Evolutionary conservation across 2,797 vertebrate species (phyloP).

Genomic region (Pangasius larnaudii): DNA sequence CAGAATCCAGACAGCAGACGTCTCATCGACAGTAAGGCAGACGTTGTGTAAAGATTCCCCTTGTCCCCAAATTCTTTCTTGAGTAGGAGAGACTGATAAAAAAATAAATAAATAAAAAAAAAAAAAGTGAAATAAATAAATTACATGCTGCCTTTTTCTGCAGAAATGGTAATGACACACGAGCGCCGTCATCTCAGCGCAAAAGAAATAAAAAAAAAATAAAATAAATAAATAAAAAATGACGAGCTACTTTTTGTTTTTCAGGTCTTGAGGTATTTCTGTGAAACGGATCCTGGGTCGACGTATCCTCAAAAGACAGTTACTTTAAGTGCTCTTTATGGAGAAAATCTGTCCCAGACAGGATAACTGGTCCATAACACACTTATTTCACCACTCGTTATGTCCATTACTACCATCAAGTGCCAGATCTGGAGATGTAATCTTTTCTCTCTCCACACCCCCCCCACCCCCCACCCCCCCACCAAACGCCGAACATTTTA

Average conservation of each 20-base stretch:
- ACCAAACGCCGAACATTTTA: background rate
- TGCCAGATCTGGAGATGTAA: background rate
- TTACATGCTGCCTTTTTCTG: too few relatives aligned
- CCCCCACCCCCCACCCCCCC: too few relatives aligned
- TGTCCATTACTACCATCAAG: background rate
- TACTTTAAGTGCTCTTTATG: conserved; percentile 33
- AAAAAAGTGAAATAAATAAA: background rate
- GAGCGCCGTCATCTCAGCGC: background rate
- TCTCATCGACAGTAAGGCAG: background rate
- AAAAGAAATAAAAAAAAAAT: background rate
- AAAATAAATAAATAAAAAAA: background rate
- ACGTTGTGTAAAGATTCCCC: background rate
- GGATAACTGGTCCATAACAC: conserved; percentile 37
- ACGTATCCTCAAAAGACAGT: conserved; percentile 15
- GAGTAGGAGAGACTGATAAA: background rate
- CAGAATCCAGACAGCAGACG: background rate
- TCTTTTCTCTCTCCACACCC: background rate
- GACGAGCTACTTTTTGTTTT: conserved; percentile 2
- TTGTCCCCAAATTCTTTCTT: background rate
- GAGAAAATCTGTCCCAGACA: conserved; percentile 36
- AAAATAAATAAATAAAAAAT: background rate
- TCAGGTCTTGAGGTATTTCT: background rate
- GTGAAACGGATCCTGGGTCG: conserved; percentile 30
- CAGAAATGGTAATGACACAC: background rate
- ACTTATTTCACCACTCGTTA: conserved; percentile 23